phyloP scores from a whole-genome alignment of 2,113 vertebrate species.

The Hemiprocne comata region DNA sequence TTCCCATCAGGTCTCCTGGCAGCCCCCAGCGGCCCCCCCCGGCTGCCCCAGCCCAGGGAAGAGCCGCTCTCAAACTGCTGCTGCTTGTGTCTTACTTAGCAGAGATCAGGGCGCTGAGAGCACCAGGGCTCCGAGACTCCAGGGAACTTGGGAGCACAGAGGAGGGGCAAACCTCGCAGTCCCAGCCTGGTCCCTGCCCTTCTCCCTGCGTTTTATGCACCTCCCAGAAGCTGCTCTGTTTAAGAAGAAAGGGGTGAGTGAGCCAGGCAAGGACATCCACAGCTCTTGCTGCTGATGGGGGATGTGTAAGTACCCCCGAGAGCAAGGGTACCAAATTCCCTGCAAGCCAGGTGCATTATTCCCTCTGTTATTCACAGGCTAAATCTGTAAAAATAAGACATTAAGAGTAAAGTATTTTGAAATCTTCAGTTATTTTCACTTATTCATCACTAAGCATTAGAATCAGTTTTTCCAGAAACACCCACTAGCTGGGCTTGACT shows the following conservation, averaged over 20 bases:
- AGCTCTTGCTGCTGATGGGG: not conserved
- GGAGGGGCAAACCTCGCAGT: not conserved
- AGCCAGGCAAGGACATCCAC: not conserved
- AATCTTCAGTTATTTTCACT: not conserved
- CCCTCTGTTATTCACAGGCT: not conserved
- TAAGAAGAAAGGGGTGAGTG: accelerated
- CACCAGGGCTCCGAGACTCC: not conserved
- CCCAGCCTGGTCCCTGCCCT: not conserved
- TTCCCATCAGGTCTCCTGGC: accelerated
- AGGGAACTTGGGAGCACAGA: not conserved
- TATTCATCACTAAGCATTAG: not conserved
- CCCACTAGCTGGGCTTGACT: not conserved
- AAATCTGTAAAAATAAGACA: not conserved
- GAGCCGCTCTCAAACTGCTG: not conserved
- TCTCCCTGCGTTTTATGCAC: accelerated
- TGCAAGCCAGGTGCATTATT: accelerated
- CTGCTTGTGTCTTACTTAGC: not conserved
- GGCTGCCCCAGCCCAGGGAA: not conserved
- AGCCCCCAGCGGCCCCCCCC: too few relatives aligned
- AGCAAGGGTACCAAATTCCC: not conserved
- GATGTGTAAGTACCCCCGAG: not conserved
- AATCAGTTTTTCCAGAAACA: not conserved
- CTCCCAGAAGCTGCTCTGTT: not conserved
- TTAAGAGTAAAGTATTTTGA: not conserved
- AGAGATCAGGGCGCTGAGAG: accelerated